Evolutionary conservation across 2,113 vertebrate species (phyloP).

Genomic region (Tauraco erythrolophus): DNA sequence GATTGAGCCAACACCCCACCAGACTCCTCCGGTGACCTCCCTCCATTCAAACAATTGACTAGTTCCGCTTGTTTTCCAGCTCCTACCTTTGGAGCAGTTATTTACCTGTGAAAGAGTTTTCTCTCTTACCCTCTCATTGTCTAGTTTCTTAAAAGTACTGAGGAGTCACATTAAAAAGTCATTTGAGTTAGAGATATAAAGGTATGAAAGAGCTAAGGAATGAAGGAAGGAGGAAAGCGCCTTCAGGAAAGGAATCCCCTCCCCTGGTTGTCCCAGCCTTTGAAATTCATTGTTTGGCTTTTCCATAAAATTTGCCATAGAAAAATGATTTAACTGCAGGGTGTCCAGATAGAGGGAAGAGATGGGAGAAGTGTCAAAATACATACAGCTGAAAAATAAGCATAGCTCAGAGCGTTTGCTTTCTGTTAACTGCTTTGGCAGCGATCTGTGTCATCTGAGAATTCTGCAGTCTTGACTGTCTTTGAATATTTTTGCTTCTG

Average conservation of each 20-base stretch:
- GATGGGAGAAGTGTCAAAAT: not conserved
- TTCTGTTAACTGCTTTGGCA: not conserved
- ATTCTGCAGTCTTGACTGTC: not conserved
- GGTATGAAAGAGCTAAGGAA: not conserved
- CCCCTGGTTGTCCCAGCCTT: not conserved
- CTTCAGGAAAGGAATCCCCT: not conserved
- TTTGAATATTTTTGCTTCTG: not conserved
- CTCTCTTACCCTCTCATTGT: not conserved
- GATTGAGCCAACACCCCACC: not conserved
- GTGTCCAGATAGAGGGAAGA: not conserved
- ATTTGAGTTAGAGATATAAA: not conserved
- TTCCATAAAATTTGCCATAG: not conserved
- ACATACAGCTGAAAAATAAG: not conserved
- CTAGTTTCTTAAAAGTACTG: not conserved
- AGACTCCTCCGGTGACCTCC: not conserved
- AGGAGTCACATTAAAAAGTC: not conserved
- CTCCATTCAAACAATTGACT: no score
- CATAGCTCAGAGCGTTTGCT: not conserved
- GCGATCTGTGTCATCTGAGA: not conserved
- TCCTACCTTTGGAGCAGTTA: not conserved
- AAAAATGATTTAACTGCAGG: not conserved
- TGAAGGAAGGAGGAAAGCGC: fast-evolving
- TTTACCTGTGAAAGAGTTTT: not conserved
- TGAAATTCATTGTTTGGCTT: not conserved
- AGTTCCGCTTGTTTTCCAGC: not conserved